Evolutionary conservation across 2,888 invertebrate genomes (phyloP).

Genomic region (Scaptodrosophila latifasciaeformis): DNA sequence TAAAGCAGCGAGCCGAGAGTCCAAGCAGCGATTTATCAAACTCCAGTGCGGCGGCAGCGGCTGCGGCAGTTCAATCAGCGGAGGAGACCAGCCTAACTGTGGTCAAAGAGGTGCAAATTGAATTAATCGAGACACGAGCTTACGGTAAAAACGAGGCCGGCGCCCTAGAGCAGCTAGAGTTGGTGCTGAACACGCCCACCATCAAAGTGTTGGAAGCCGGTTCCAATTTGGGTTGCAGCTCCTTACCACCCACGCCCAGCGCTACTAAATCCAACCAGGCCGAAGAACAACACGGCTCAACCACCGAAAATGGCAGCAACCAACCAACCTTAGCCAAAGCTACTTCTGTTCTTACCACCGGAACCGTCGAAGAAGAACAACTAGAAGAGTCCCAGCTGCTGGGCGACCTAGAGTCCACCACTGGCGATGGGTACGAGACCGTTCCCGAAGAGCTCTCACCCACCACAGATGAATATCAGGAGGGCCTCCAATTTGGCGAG

Average conservation of each 20-base stretch:
- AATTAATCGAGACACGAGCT: constrained; percentile 54
- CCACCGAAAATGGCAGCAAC: constrained; percentile 23
- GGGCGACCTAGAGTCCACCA: constrained; percentile 5
- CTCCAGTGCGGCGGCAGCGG: neutral
- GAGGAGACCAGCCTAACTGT: constrained; percentile 24
- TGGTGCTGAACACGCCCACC: constrained; percentile 42
- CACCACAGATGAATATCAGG: constrained; percentile 74
- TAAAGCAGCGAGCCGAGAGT: constrained; percentile 22
- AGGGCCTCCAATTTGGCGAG: constrained; percentile 67
- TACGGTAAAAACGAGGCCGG: constrained; percentile 12
- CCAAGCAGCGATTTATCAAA: constrained; percentile 5
- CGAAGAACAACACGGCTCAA: constrained; percentile 10
- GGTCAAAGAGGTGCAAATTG: constrained; percentile 69
- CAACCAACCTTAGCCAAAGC: too few species aligned
- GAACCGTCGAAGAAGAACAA: too few species aligned
- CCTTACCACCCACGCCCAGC: neutral
- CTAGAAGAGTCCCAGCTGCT: neutral
- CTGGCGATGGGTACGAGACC: constrained; percentile 10
- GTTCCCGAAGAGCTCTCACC: constrained; percentile 72
- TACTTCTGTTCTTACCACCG: neutral
- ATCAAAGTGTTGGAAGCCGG: constrained; percentile 48
- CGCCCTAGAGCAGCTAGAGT: constrained; percentile 23
- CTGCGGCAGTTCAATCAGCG: constrained; percentile 7
- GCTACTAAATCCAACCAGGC: too few species aligned
- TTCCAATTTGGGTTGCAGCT: too few species aligned